Evolutionary conservation across 1,140 invertebrate genomes (phyloP).

Genomic region (Oncopodura yosiiana): DNA sequence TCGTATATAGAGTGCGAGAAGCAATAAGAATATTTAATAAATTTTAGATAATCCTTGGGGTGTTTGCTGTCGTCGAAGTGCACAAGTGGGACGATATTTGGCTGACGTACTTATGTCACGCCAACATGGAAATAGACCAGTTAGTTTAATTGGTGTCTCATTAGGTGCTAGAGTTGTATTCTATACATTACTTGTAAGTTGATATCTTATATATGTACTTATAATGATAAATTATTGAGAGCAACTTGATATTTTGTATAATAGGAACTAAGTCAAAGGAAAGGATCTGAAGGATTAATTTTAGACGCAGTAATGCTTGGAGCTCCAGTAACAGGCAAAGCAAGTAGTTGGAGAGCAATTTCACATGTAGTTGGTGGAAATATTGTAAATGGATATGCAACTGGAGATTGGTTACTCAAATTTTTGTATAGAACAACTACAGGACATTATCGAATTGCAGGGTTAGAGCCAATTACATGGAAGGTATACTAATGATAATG

Average conservation of each 20-base stretch:
- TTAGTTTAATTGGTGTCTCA: constrained; percentile 56
- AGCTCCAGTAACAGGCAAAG: constrained; percentile 50
- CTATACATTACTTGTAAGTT: constrained; percentile 50
- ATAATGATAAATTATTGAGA: too few species aligned
- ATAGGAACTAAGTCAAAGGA: constrained; percentile 47
- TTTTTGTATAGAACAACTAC: constrained; percentile 57
- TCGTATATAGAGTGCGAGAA: neutral
- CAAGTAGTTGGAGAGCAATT: constrained; percentile 49
- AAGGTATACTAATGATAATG: too few species aligned
- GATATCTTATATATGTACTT: constrained; percentile 4
- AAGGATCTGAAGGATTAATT: constrained; percentile 49
- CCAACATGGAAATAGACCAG: constrained; percentile 57
- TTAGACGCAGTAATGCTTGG: constrained; percentile 62
- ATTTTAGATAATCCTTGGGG: constrained; percentile 55
- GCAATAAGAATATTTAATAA: neutral
- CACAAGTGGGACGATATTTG: constrained; percentile 56
- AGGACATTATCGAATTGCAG: constrained; percentile 47
- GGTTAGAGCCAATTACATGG: constrained; percentile 50
- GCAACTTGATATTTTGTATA: too few species aligned
- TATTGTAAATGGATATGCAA: constrained; percentile 58
- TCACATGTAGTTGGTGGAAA: constrained; percentile 51
- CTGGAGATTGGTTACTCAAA: constrained; percentile 56
- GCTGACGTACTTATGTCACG: constrained; percentile 48
- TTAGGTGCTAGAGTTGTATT: constrained; percentile 63
- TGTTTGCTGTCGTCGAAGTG: constrained; percentile 55